Evolutionary conservation across 2,888 invertebrate genomes (phyloP).

Genomic region (Drosophila setosimentum): DNA sequence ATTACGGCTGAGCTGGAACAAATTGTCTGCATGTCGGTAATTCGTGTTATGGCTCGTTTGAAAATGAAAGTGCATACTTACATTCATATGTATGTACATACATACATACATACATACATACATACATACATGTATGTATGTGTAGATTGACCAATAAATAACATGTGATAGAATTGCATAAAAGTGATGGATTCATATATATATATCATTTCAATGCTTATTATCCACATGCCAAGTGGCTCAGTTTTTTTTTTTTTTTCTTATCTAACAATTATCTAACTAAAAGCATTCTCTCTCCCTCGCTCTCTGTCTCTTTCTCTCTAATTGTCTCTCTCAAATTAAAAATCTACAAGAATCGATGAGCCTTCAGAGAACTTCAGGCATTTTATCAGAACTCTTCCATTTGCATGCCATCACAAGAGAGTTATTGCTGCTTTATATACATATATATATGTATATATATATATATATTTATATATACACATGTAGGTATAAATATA

Average conservation of each 20-base stretch:
- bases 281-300: slow-evolving; percentile 4
- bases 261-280: too few species aligned
- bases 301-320: neutral
- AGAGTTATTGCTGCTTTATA: neutral
- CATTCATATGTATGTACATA: neutral
- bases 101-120: neutral
- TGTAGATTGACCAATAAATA: slow-evolving; percentile 13
- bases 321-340: neutral
- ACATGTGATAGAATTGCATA: slow-evolving; percentile 14
- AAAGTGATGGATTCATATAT: slow-evolving; percentile 6
- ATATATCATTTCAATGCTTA: slow-evolving; percentile 14
- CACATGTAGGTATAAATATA: neutral
- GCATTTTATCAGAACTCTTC: neutral
- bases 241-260: slow-evolving; percentile 14
- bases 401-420: neutral
- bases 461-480: neutral
- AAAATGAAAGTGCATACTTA: slow-evolving; percentile 12
- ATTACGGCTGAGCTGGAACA: slow-evolving; percentile 10
- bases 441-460: neutral
- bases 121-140: neutral
- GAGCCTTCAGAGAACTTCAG: neutral
- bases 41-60: slow-evolving; percentile 11
- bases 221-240: slow-evolving; percentile 12
- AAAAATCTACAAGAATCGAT: neutral
- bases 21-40: slow-evolving; percentile 4